Evolutionary conservation across 1,140 invertebrate species (phyloP), one percentile per base, ranked within the genome.

Genomic region (Eueides isabella): DNA sequence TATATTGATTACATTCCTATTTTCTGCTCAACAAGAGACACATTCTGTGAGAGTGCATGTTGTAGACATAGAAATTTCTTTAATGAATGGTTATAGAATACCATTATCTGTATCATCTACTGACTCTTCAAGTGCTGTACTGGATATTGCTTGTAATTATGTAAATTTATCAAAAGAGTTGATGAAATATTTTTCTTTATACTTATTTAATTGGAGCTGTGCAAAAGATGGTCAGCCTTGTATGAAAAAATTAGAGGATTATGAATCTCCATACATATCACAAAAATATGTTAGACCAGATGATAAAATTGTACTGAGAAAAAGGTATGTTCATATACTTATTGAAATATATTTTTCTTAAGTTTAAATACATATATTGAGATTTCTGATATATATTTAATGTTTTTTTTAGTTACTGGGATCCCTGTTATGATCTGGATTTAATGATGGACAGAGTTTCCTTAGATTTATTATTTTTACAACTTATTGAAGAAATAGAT

Each of bases 201-300:
- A 96, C 93, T 92, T 99, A 63, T 95, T 98, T 78, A 95, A 95
- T 83, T 96, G 96, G 86, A 96, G 97, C 82, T 91, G 88, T 87
- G 95, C 96, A 35, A 96, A 95, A 83, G 95, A 95, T 82, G 95
- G 96, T 86, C 92, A 95, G 81, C 95, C 95, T 94, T 95, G 98
- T 89, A 89, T 98, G 61, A 95, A 98, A 72, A 97, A 97, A 88
- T 92, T 99, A 29, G 97, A 99, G 93, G 96, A 99, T 87, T 99
- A 98, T 95, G 98, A 99, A 95, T 98, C 98, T 74, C 98, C 98
- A 12, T 98, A 97, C 91, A 97, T 99, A 91, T 98, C 98, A 68
- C 95, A 97, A 82, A 97, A 93, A 80, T 94, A 94, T 83, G 92
- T 95, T 31, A 90, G 92, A 94, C 81, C 94, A 93, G 94, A 94